A percentile compares a stretch with the other conserved stretches of the same genome.
Evolutionary conservation across 1,140 invertebrate genomes (phyloP).

Genomic region (Eriocheir sinensis): DNA sequence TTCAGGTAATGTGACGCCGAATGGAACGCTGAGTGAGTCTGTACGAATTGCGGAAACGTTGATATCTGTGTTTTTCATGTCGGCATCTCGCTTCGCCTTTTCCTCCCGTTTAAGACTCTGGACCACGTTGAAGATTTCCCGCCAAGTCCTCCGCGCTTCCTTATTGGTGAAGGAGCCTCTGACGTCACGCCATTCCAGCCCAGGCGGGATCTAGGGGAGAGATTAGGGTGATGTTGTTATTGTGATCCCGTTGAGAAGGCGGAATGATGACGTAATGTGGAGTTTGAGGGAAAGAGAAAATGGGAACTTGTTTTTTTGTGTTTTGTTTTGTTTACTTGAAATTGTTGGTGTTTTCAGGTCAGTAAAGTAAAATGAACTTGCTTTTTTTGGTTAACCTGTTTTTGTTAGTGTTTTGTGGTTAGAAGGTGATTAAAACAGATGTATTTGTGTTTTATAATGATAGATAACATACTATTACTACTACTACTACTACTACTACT

Average conservation of each 20-base stretch:
- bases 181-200: not conserved
- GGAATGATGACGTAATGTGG: too few species aligned
- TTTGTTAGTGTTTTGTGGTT: too few species aligned
- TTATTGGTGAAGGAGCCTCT: not conserved
- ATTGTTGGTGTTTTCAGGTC: not conserved
- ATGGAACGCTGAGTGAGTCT: not conserved
- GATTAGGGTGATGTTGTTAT: too few species aligned
- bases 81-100: not conserved
- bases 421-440: too few species aligned
- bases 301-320: too few species aligned
- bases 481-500: constrained; percentile 5
- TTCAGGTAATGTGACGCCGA: not conserved
- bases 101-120: not conserved
- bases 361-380: too few species aligned
- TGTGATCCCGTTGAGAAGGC: too few species aligned
- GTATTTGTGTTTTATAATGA: too few species aligned
- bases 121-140: constrained; percentile 3
- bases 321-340: not conserved
- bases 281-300: too few species aligned
- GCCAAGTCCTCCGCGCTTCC: not conserved
- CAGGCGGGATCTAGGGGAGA: not conserved
- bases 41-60: not conserved
- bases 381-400: too few species aligned
- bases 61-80: not conserved
- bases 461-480: too few species aligned